Percentiles rank a stretch among this genome's conserved stretches.
Conservation (phyloP, 2,797 vertebrate species). For the Paramormyrops hopkinsi region DNA sequence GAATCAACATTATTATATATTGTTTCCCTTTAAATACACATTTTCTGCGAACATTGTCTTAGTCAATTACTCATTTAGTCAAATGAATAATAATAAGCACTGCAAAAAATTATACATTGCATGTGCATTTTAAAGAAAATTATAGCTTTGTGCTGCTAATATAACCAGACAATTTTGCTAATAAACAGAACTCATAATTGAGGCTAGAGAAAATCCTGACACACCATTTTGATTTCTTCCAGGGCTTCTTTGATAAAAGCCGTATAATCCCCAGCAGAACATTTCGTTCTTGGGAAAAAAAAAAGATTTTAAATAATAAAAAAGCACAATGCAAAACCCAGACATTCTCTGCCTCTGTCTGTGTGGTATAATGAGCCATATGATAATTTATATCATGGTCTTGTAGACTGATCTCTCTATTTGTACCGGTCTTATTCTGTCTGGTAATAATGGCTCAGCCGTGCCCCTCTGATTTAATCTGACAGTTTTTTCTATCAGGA, state of each 20-base stretch:
- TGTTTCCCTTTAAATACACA: not conserved
- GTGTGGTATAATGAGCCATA: not conserved
- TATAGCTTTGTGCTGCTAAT: not conserved
- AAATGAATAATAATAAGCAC: not conserved
- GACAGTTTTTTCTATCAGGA: not conserved
- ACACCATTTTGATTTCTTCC: not conserved
- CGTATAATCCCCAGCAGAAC: not conserved
- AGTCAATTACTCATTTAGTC: not conserved
- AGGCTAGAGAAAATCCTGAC: not conserved
- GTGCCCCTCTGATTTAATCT: slow-evolving; percentile 30
- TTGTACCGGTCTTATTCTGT: not conserved
- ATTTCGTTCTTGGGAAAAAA: not conserved
- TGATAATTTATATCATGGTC: not conserved
- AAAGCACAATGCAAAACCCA: not conserved
- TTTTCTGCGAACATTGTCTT: not conserved
- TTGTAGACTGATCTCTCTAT: not conserved
- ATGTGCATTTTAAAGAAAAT: not conserved
- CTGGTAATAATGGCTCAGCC: not conserved
- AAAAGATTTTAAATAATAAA: slow-evolving; percentile 5
- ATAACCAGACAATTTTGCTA: not conserved
- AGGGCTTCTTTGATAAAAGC: not conserved
- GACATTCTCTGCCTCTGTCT: not conserved
- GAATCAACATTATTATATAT: not conserved
- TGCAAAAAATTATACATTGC: not conserved
- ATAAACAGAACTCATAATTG: not conserved